Base-by-base conservation (phyloP, 2,888 invertebrate species). In the Alitta virens region DNA sequence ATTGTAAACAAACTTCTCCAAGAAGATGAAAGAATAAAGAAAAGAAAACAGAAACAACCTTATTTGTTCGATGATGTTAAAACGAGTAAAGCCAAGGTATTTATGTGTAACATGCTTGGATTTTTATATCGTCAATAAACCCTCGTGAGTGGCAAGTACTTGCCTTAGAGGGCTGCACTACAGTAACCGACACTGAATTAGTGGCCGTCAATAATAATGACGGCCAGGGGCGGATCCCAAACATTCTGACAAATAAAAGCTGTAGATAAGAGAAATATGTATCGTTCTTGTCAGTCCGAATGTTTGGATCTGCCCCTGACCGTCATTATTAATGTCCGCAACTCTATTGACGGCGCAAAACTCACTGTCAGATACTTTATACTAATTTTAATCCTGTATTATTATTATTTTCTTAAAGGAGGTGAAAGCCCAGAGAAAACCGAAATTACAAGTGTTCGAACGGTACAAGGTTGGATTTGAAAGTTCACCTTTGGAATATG, bases 1-100 rank as follows among this genome's bases (percentile, higher is more conserved):
- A 78, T 81, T n/a, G 73, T 78, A 63, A 70, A 73, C 49, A 74
- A 74, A 52, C 66, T 81, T 38, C 64, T 80, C 49, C 53, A 66
- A 14, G 81, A 80, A 58, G 78, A 80, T 60, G 72, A 75, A 18
- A 67, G 73, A 51, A 68, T 79, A 67, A 71, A 72, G 64, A 72
- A 71, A 53, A 67, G 75, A 21, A 78, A 74, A 62, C 69, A 75
- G 57, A 71, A 71, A 59, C 75, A 77, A 53, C 79, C 79, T 12
- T 65, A 75, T 26, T 65, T 79, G 16, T 79, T 71, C 69, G 63
- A 65, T 0, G 75, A 75, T 42, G 71, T 74, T 1, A 68, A 74
- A 56, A 65, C 66, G 24, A 77, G 78, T 27, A 74, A 74, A 61
- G 60, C 70, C n/a, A 73, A 75, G 75, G 78, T 77, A 51, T 16